A percentile compares a stretch with the other conserved stretches of the same genome.
Conservation (phyloP, 2,888 invertebrate species). For the Phalera bucephala region DNA sequence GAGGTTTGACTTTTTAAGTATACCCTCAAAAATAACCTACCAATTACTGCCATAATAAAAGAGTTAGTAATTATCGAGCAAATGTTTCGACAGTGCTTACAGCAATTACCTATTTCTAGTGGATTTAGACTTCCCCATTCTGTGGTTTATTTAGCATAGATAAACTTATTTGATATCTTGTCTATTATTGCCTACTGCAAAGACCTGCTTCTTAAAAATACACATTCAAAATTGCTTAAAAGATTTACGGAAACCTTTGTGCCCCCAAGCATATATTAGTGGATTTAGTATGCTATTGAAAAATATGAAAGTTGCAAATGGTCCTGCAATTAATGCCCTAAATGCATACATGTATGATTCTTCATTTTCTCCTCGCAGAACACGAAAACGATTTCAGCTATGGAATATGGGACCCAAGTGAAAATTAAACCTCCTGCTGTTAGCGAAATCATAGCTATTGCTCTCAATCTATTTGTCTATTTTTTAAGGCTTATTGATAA, state of each 20-base stretch:
- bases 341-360: conserved; percentile 69
- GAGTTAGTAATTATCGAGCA: too few relatives aligned
- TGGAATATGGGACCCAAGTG: conserved; percentile 86
- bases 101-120: too few relatives aligned
- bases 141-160: too few relatives aligned
- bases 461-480: conserved; percentile 82
- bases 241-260: conserved; percentile 84
- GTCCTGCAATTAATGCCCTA: conserved; percentile 79
- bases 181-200: too few relatives aligned
- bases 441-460: conserved; percentile 84
- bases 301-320: conserved; percentile 83
- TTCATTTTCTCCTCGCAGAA: conserved; percentile 74
- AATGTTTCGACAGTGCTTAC: too few relatives aligned
- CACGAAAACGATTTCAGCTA: conserved; percentile 80
- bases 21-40: too few relatives aligned
- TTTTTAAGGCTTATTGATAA: conserved; percentile 40
- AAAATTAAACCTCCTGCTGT: conserved; percentile 84
- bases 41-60: too few relatives aligned
- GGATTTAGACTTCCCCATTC: too few relatives aligned
- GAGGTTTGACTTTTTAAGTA: too few relatives aligned
- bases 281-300: conserved; percentile 85
- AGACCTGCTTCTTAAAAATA: too few relatives aligned
- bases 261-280: conserved; percentile 88
- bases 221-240: conserved; percentile 62
- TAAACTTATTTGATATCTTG: too few relatives aligned